phyloP scores from a whole-genome alignment of 2,797 vertebrate genomes.

The Odontamblyopus rebecca region DNA sequence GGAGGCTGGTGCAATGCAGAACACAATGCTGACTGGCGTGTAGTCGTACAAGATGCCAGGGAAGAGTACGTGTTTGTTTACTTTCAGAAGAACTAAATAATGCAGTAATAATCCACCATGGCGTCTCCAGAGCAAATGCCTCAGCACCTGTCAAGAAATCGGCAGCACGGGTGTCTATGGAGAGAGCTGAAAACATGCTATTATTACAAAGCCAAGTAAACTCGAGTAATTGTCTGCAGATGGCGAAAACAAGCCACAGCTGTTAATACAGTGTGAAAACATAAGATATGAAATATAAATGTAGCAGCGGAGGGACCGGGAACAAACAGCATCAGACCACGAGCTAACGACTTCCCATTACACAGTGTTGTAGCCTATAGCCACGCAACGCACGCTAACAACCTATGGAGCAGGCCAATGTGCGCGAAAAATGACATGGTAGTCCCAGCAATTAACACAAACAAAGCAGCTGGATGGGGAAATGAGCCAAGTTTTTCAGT shows the following conservation, averaged over 20 bases:
- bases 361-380: constrained; percentile 64
- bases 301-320: constrained; percentile 71
- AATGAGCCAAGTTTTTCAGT: constrained; percentile 26
- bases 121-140: constrained; percentile 77
- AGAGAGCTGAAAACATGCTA: constrained; percentile 78
- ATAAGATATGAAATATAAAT: constrained; percentile 83
- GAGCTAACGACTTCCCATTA: constrained; percentile 76
- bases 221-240: constrained; percentile 82
- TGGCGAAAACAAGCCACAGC: constrained; percentile 82
- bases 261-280: constrained; percentile 82
- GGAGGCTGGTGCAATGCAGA: constrained; percentile 65
- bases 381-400: constrained; percentile 46
- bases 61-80: constrained; percentile 78
- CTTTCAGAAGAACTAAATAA: constrained; percentile 78
- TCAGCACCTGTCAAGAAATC: constrained; percentile 80
- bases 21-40: constrained; percentile 63
- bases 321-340: constrained; percentile 72
- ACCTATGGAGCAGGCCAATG: constrained; percentile 39
- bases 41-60: constrained; percentile 64
- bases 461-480: constrained; percentile 40
- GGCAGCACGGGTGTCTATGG: constrained; percentile 72
- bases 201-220: constrained; percentile 83
- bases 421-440: constrained; percentile 38
- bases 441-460: constrained; percentile 52
- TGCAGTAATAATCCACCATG: constrained; percentile 78